Evolutionary conservation across 2,888 invertebrate species (phyloP), one percentile per base, ranked within the genome.

Genomic region (Chaetogeoica ovagalla): DNA sequence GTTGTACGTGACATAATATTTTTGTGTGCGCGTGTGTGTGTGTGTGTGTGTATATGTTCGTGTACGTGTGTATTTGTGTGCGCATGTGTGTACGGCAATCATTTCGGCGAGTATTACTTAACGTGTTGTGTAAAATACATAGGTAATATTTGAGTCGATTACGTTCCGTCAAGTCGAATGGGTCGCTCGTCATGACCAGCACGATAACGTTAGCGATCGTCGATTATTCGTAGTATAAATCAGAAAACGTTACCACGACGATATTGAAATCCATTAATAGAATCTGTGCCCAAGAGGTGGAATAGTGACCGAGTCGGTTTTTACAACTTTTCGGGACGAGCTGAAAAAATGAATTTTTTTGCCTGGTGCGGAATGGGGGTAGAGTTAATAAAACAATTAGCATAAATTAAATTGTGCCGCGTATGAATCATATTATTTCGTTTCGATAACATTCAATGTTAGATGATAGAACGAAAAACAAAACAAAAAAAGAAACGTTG

Each of bases 221-320:
- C 55, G 30, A 21, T n/a, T 52, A 48, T 48, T 48, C 9, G 21
- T 63, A 8, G 21, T 63, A 8, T 55, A 63, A 21, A 55, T 55
- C 21, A 17, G 55, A 73, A 63, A 74, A 65, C 55, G 74, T 65
- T 65, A 74, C 74, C 74, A 65, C 65, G 11, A 65, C 65, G 23
- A 52, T 52, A 62, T 63, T 23, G n/a, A n/a, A 23, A 52, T 30
- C 13, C 11, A 66, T 13, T 15, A 21, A 62, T 68, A 52, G n/a
- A 37, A 19, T 55, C 13, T 48, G 48, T 13, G 11, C 11, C 48
- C 48, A 11, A 13, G 48, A 48, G 48, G 48, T 48, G 13, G 2
- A 48, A 30, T 30, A 15, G 15, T 1, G 48, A 13, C 48, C 13
- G 48, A 48, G 48, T 48, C 3, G 11, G 13, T 48, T 48, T 48